Base-by-base conservation (phyloP, 2,113 vertebrate species). In the Forbesichthys papilliferus region DNA sequence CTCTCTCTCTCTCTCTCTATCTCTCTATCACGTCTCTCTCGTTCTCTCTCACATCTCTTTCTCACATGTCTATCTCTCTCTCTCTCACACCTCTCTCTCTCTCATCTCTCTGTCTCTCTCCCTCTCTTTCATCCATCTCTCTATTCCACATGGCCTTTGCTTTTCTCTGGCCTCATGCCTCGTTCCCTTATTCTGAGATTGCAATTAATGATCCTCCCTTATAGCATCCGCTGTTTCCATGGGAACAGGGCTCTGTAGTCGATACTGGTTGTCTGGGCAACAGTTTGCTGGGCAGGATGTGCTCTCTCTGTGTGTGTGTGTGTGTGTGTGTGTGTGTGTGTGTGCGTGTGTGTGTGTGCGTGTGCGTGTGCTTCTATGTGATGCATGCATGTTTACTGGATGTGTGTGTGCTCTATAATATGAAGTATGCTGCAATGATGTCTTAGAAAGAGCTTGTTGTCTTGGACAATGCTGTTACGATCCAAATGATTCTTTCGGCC, bases 221-320 rank as follows among this genome's bases (percentile, higher is more conserved):
- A 86, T 81, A 91, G 90, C 88, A 90, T 90, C 84, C 53, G 64
- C 81, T 85, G 91, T 93, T 91, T 89, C 90, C 88, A 92, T 91
- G 86, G 90, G 82, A 91, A 92, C 90, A 69, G 81, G 75, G 76
- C 80, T 89, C 84, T 80, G 85, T 86, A 88, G 89, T 90, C 88
- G 73, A 88, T 80, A 74, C 59, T 46, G 33, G 91, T 91, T n/a
- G 81, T 81, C 88, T 75, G 89, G 90, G 89, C 81, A 88, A 92
- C 85, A 47, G 59, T 20, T 82, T 71, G 62, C 75, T 78, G 55
- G 74, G 69, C 79, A 81, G 68, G 77, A 77, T 69, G 69, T 73
- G 82, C n/a, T 69, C 53, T 84, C 47, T 71, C 71, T 62, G 55
- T 62, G 48, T 56, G 49, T 65, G 65, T 55, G 48, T 66, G 54